Conservation (phyloP, 2,888 invertebrate genomes). For the Drepana falcataria region DNA sequence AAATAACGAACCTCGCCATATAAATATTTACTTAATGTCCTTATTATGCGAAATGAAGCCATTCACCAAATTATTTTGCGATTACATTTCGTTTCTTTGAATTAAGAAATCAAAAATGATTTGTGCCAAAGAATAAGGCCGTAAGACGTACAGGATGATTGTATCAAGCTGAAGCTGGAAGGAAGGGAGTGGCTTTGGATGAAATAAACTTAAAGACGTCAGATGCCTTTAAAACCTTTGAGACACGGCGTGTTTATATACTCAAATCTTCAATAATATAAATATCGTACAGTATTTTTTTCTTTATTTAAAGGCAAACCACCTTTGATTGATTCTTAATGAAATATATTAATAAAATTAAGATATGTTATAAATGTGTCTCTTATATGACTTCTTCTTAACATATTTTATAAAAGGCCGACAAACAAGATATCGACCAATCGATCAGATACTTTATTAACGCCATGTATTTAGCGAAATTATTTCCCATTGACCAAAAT, state of each 20-base stretch:
- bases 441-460: constrained; percentile 49
- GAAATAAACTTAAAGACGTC: neutral
- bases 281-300: too few species aligned
- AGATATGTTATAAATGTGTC: neutral
- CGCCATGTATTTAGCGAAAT: constrained; percentile 49
- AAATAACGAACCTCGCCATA: constrained; percentile 18
- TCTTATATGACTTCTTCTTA: constrained; percentile 15
- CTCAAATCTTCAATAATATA: too few species aligned
- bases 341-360: too few species aligned
- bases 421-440: constrained; percentile 48
- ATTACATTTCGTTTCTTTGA: constrained; percentile 12
- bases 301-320: too few species aligned
- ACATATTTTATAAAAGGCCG: constrained; percentile 8
- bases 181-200: neutral
- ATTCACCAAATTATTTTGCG: constrained; percentile 24
- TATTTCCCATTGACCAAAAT: constrained; percentile 40
- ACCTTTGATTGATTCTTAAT: too few species aligned
- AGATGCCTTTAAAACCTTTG: too few species aligned
- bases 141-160: constrained; percentile 14
- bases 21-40: constrained; percentile 23
- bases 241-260: too few species aligned
- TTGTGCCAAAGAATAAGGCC: constrained; percentile 18
- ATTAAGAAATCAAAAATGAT: constrained; percentile 20
- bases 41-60: constrained; percentile 27
- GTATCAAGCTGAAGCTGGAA: constrained; percentile 17